phyloP scores from a whole-genome alignment of 1,140 invertebrate genomes.

The Sitobion miscanthi region DNA sequence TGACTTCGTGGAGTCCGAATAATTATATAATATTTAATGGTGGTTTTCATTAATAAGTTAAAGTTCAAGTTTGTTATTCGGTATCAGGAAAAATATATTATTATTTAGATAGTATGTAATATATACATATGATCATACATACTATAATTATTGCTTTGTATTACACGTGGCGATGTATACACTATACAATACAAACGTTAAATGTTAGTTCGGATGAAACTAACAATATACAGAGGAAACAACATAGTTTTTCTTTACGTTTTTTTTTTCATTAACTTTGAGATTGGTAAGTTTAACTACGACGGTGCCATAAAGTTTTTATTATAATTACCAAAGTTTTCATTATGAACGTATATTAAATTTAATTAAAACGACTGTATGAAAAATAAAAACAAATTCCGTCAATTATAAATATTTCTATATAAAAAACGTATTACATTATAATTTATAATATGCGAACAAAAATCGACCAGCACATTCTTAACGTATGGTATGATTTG shows the following conservation, averaged over 20 bases:
- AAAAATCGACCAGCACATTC: neutral
- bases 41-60: neutral
- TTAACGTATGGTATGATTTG: neutral
- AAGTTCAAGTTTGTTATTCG: neutral
- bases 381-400: neutral
- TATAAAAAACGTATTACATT: neutral
- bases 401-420: conserved; percentile 3
- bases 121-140: neutral
- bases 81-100: neutral
- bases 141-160: neutral
- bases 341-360: neutral
- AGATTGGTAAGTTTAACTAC: neutral
- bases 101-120: too few species aligned
- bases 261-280: neutral
- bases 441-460: neutral
- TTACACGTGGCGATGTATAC: neutral
- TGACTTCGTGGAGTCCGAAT: neutral
- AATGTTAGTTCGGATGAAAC: neutral
- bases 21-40: neutral
- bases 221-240: neutral
- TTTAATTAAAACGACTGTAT: neutral
- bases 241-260: neutral
- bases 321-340: conserved; percentile 27
- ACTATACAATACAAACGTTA: neutral
- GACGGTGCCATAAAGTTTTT: neutral